Base-by-base conservation (phyloP, 2,888 invertebrate genomes). In the Lottia gigantea region DNA sequence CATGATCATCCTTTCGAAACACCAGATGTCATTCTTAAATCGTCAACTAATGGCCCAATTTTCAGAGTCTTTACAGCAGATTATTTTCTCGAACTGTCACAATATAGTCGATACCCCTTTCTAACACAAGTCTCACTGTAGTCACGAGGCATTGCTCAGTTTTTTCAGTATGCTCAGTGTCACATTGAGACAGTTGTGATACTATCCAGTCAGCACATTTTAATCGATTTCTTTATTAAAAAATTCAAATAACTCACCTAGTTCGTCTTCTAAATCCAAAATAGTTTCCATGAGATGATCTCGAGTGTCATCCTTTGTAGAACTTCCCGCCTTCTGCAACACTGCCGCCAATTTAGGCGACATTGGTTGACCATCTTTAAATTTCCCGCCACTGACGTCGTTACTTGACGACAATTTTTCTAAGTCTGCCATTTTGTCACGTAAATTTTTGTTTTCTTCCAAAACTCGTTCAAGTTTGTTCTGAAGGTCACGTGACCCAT, bases 221-320 rank as follows among this genome's bases (percentile, higher is more conserved):
- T 31, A 2, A n/a, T n/a, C n/a, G n/a, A 31, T 31, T 31, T 31
- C 2, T 31, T 6, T 15, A 55, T 49, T 55, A 61, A 67, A 0
- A 62, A 45, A 46, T 31, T 64, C 65, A 4, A 4, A 45, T 49
- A n/a, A 83, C 85, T 84, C 76, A 84, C 93, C 92, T 77, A 95
- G 93, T 91, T 97, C 96, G 84, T 92, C 94, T 89, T 96, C 96
- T 79, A 96, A 90, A 77, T 96, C 95, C 72, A 94, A 93, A 2
- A 96, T 93, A 93, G 95, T 94, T 82, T 92, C 94, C 82, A 93
- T 94, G 45, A 89, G 80, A 46, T 86, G 73, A 49, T 71, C 68
- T 40, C 76, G 62, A 40, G 73, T 64, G 66, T 74, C 74, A 62
- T 19, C 66, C 46, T 11, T 64, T 31, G 14, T 62, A 62, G n/a